These are phyloP conservation scores for Potamarius usumacintae DNA, from an alignment of 2,113 vertebrate genomes.

Conservation along the genomic window DNA sequence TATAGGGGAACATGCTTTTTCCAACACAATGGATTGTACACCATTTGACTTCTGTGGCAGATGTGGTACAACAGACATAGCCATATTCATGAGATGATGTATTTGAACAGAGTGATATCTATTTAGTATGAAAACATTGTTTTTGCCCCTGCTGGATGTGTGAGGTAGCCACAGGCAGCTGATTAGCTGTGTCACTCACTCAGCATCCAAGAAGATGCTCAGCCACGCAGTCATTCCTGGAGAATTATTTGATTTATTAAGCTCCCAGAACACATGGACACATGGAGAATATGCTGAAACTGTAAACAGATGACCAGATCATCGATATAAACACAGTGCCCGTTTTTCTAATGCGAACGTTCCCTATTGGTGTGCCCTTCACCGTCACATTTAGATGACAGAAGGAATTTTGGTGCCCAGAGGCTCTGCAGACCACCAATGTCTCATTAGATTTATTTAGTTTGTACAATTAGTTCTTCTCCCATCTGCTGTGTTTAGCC, in stretches of 20 bases:
- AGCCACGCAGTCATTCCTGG: constrained; percentile 29
- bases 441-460: constrained; percentile 49
- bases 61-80: neutral
- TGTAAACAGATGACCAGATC: constrained; percentile 35
- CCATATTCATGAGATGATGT: neutral
- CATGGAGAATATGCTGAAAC: neutral
- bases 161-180: constrained; percentile 24
- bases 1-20: neutral
- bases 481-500: constrained; percentile 52
- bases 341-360: constrained; percentile 21
- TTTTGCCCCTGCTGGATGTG: constrained; percentile 20
- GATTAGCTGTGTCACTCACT: constrained; percentile 47
- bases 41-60: neutral
- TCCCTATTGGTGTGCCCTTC: constrained; percentile 33
- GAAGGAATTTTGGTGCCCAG: constrained; percentile 30
- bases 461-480: constrained; percentile 53
- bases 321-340: constrained; percentile 12
- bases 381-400: constrained; percentile 53
- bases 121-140: constrained; percentile 11
- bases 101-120: constrained; percentile 8
- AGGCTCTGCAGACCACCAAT: constrained; percentile 42
- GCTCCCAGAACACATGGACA: constrained; percentile 21
- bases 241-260: constrained; percentile 40
- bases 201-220: constrained; percentile 37
- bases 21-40: neutral